Conservation (phyloP, 2,113 vertebrate genomes). For the Eubucco bourcierii region DNA sequence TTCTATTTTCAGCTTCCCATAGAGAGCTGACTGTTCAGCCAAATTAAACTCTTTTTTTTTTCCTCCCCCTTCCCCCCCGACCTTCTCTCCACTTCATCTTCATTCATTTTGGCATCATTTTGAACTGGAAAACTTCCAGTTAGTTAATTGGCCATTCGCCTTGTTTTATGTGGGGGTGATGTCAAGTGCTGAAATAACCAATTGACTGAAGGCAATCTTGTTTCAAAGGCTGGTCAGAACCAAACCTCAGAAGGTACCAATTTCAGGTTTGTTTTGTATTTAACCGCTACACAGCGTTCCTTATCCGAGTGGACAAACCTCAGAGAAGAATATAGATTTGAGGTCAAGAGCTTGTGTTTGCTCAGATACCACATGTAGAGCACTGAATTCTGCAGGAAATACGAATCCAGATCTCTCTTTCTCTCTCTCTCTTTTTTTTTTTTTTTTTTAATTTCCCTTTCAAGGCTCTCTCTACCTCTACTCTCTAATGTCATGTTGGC, state of each 20-base stretch:
- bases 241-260: conserved; percentile 59
- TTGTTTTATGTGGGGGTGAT: conserved; percentile 64
- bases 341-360: conserved; percentile 26
- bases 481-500: conserved; percentile 7
- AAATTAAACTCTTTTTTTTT: conserved; percentile 37
- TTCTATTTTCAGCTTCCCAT: conserved; percentile 66
- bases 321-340: conserved; percentile 39
- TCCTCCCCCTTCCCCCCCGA: not conserved
- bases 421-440: not conserved
- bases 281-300: conserved; percentile 11
- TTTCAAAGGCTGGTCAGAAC: conserved; percentile 51
- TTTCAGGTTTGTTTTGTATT: conserved; percentile 39
- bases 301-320: not conserved
- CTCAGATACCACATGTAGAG: conserved; percentile 43
- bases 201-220: conserved; percentile 56
- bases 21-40: conserved; percentile 64
- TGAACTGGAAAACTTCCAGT: conserved; percentile 61
- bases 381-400: conserved; percentile 46
- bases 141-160: conserved; percentile 62
- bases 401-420: not conserved
- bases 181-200: conserved; percentile 69
- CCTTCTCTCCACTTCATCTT: conserved; percentile 36
- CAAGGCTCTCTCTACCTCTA: not conserved
- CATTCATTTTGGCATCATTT: conserved; percentile 64
- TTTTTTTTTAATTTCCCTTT: conserved; percentile 29